A percentile compares a stretch with the other conserved stretches of the same genome.
Evolutionary conservation across 1,140 invertebrate genomes (phyloP).

Genomic region (Megalopta genalis): DNA sequence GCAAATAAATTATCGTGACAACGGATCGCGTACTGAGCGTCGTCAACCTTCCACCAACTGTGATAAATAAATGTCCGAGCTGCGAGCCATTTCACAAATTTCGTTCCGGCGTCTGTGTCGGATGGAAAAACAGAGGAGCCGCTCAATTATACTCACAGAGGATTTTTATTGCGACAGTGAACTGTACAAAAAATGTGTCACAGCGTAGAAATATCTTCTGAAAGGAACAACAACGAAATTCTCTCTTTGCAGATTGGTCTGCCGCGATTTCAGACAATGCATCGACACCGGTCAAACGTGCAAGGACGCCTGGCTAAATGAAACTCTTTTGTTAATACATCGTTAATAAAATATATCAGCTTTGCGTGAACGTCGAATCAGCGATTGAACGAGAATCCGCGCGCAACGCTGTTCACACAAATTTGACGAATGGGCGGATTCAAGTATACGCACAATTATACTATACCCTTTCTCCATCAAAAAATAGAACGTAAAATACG

Average conservation of each 20-base stretch:
- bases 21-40: too few relatives aligned
- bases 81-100: too few relatives aligned
- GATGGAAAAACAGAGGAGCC: background rate
- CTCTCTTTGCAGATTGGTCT: background rate
- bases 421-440: slow-evolving; percentile 50
- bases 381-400: too few relatives aligned
- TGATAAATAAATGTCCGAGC: too few relatives aligned
- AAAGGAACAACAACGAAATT: background rate
- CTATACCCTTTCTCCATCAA: background rate
- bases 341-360: too few relatives aligned
- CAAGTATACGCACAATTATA: slow-evolving; percentile 10
- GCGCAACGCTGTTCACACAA: too few relatives aligned
- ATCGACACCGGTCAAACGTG: background rate
- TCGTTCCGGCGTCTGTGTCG: too few relatives aligned
- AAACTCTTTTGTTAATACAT: background rate
- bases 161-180: slow-evolving; percentile 27
- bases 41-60: too few relatives aligned
- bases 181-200: slow-evolving; percentile 20
- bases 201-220: slow-evolving; percentile 7
- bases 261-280: background rate
- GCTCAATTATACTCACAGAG: background rate
- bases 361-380: too few relatives aligned
- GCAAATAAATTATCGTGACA: slow-evolving; percentile 45
- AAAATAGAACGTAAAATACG: background rate
- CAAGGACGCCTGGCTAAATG: background rate